A percentile compares a stretch with the other conserved stretches of the same genome.
Evolutionary conservation across 2,888 invertebrate species (phyloP).

Genomic region (Synergus gifuensis): DNA sequence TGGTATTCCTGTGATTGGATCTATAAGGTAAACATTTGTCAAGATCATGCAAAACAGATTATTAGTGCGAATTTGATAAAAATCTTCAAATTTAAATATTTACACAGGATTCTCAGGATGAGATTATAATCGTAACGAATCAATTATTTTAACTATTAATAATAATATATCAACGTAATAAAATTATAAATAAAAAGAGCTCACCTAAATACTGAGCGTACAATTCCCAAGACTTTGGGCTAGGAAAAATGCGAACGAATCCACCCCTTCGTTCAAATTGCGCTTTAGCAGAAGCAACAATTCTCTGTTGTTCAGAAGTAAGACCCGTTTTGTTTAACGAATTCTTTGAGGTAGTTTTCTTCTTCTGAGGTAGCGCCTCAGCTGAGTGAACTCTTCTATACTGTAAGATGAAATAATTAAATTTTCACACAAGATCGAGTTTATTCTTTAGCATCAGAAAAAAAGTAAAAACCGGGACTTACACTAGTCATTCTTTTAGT

Average conservation of each 20-base stretch:
- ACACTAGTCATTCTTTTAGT: constrained; percentile 69
- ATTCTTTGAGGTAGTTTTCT: constrained; percentile 72
- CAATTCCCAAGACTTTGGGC: constrained; percentile 91
- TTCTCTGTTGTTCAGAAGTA: constrained; percentile 87
- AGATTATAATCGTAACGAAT: too few relatives aligned
- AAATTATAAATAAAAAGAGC: constrained; percentile 19
- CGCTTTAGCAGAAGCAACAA: constrained; percentile 86
- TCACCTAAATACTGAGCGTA: constrained; percentile 88
- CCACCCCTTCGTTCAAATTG: constrained; percentile 92
- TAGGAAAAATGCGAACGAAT: constrained; percentile 94
- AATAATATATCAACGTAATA: neutral
- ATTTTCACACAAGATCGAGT: constrained; percentile 27
- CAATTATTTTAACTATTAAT: too few relatives aligned
- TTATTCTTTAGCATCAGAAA: constrained; percentile 11
- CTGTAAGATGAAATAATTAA: constrained; percentile 70
- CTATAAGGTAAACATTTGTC: constrained; percentile 73
- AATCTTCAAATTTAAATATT: neutral
- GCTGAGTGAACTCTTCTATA: constrained; percentile 87
- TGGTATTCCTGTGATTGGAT: constrained; percentile 87
- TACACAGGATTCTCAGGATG: too few relatives aligned
- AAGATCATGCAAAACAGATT: constrained; percentile 11
- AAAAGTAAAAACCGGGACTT: constrained; percentile 50
- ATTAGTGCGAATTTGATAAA: constrained; percentile 7
- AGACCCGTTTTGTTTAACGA: constrained; percentile 78
- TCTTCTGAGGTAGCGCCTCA: constrained; percentile 80